Percentiles rank a stretch among this genome's conserved stretches.
Conservation (phyloP, 2,888 invertebrate species). For the Amphimallon solstitiale region DNA sequence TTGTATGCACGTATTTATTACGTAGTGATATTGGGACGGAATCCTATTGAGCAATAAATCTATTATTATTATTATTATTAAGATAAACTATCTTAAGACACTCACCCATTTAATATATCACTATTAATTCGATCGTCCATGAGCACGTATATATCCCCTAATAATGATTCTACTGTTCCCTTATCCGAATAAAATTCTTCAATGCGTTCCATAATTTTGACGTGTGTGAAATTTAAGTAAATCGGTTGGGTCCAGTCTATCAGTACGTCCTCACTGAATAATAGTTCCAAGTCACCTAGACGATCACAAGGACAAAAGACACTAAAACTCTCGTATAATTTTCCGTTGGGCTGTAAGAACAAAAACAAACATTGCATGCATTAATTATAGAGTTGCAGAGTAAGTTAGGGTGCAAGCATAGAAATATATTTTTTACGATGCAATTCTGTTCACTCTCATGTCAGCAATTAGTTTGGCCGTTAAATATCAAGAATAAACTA, state of each 20-base stretch:
- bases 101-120: constrained; percentile 43
- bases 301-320: constrained; percentile 85
- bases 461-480: too few relatives aligned
- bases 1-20: too few relatives aligned
- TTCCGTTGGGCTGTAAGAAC: constrained; percentile 77
- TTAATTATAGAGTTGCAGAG: too few relatives aligned
- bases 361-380: too few relatives aligned
- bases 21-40: too few relatives aligned
- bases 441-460: too few relatives aligned
- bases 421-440: too few relatives aligned
- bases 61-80: too few relatives aligned
- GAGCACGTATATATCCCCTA: constrained; percentile 83
- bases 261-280: constrained; percentile 80
- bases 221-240: constrained; percentile 88
- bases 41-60: too few relatives aligned
- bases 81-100: too few relatives aligned
- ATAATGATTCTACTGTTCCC: constrained; percentile 77
- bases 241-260: constrained; percentile 83
- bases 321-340: constrained; percentile 84
- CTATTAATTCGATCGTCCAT: constrained; percentile 70
- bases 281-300: constrained; percentile 75
- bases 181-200: constrained; percentile 74
- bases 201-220: constrained; percentile 80
- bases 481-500: too few relatives aligned
- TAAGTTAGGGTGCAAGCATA: too few relatives aligned